Evolutionary conservation across 1,140 invertebrate species (phyloP).

Genomic region (Antheraea mylitta): DNA sequence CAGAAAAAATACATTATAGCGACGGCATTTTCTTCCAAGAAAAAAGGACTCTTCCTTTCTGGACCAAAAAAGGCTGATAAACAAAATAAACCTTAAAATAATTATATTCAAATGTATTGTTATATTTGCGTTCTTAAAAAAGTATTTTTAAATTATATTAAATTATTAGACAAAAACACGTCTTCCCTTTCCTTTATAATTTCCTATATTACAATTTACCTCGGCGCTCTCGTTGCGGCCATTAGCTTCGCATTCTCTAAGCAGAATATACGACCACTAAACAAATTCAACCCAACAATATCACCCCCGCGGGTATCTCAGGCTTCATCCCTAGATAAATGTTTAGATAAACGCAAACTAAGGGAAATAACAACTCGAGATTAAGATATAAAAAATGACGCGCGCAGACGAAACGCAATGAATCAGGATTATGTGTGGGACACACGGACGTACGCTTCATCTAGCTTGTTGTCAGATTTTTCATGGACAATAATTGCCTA

Average conservation of each 20-base stretch:
- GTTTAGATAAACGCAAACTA: slow-evolving; percentile 32
- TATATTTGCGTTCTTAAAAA: too few relatives aligned
- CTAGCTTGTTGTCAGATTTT: background rate
- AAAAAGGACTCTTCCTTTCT: too few relatives aligned
- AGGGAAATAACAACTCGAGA: slow-evolving; percentile 27
- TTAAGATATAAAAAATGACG: slow-evolving; percentile 37
- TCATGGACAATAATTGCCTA: background rate
- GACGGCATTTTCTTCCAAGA: too few relatives aligned
- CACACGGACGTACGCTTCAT: background rate
- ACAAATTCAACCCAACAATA: slow-evolving; percentile 3
- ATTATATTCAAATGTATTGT: too few relatives aligned
- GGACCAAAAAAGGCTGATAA: too few relatives aligned
- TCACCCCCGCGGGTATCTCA: background rate
- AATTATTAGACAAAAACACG: background rate
- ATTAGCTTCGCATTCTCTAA: background rate
- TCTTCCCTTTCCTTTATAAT: background rate
- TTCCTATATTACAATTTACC: background rate
- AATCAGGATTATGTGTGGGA: slow-evolving; percentile 27
- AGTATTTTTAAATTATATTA: too few relatives aligned
- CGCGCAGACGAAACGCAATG: slow-evolving; percentile 23
- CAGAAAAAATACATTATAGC: too few relatives aligned
- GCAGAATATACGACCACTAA: background rate
- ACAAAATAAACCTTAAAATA: too few relatives aligned
- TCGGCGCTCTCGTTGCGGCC: background rate
- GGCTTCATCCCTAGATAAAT: slow-evolving; percentile 25